These are phyloP conservation scores for Mesopsocus fuscifrons DNA, from an alignment of 2,888 invertebrate species.

Conservation along the genomic window DNA sequence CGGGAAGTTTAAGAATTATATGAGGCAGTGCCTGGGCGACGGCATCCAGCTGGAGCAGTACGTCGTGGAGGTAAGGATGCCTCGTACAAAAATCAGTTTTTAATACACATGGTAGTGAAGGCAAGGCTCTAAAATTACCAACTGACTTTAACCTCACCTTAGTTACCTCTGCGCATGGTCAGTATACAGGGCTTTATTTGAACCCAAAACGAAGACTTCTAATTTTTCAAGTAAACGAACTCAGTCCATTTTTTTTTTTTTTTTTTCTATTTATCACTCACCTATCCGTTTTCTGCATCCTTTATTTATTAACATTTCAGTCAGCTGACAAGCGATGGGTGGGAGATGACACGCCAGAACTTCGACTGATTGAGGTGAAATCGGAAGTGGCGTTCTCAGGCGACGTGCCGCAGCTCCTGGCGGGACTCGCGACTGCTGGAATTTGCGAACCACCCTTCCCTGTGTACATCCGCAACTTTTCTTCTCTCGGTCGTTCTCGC, in stretches of 20 bases:
- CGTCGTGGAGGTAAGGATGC: neutral
- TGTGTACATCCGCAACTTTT: neutral
- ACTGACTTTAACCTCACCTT: no score
- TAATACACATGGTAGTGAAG: slow-evolving; percentile 15
- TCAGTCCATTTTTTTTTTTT: neutral
- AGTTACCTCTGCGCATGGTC: no score
- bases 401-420: neutral
- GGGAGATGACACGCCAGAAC: slow-evolving; percentile 3
- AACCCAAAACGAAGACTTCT: no score
- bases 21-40: neutral
- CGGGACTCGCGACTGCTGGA: neutral
- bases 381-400: neutral
- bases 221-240: neutral
- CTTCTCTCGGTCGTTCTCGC: neutral
- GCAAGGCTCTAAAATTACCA: slow-evolving; percentile 2
- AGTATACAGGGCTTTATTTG: no score
- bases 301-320: neutral
- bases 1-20: neutral
- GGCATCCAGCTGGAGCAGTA: neutral
- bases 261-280: neutral
- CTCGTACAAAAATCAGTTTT: no score
- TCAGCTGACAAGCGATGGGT: neutral
- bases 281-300: neutral
- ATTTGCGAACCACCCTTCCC: slow-evolving; percentile 1
- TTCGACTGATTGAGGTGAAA: neutral